phyloP scores from a whole-genome alignment of 2,888 invertebrate genomes.

The Drosophila acutilabella region DNA sequence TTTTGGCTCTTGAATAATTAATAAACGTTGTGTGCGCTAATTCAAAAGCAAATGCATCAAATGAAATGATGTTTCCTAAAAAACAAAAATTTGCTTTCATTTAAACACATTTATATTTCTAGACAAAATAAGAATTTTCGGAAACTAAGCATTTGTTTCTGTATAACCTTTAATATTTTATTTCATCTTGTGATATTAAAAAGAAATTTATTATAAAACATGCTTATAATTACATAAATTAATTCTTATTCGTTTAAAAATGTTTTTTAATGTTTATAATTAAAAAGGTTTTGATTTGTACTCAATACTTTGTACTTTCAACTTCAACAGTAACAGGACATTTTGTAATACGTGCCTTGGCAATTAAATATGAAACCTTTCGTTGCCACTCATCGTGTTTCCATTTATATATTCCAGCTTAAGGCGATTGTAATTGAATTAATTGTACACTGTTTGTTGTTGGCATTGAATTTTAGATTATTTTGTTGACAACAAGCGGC shows the following conservation, averaged over 20 bases:
- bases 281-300: no score
- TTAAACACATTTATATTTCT: neutral
- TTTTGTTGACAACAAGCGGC: constrained; percentile 54
- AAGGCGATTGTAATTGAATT: constrained; percentile 72
- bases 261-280: no score
- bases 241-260: no score
- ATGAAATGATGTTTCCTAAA: constrained; percentile 43
- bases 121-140: neutral
- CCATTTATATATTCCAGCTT: constrained; percentile 40
- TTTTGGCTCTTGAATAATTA: constrained; percentile 60
- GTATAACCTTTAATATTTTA: no score
- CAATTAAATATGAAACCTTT: constrained; percentile 59
- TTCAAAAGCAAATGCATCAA: constrained; percentile 59
- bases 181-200: no score
- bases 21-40: constrained; percentile 74
- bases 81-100: neutral
- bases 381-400: constrained; percentile 48
- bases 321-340: neutral
- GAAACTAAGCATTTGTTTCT: no score
- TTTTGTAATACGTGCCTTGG: constrained; percentile 2
- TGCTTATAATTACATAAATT: no score
- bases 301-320: no score
- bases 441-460: constrained; percentile 51
- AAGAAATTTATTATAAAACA: no score
- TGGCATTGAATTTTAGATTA: constrained; percentile 66